These are phyloP conservation scores for Icerya purchasi DNA, from an alignment of 2,888 invertebrate genomes.

Conservation along the genomic window DNA sequence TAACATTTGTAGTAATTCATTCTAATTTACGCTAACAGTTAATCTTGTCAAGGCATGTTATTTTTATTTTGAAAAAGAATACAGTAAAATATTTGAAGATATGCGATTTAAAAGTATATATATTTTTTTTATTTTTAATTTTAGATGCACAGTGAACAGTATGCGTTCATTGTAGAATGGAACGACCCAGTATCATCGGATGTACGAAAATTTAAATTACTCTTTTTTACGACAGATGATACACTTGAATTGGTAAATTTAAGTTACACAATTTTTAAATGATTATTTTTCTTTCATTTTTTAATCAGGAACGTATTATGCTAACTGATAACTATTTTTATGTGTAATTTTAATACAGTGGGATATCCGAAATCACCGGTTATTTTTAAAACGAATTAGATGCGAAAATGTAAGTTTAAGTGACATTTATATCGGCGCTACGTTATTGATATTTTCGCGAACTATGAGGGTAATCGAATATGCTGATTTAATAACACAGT, in stretches of 20 bases:
- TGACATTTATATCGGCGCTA: slow-evolving; percentile 51
- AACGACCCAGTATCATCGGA: slow-evolving; percentile 58
- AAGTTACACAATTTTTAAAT: neutral
- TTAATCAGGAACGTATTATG: neutral
- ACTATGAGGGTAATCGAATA: slow-evolving; percentile 49
- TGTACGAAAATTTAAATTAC: slow-evolving; percentile 48
- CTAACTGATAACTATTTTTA: neutral
- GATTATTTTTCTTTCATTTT: slow-evolving; percentile 5
- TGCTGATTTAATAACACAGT: slow-evolving; percentile 44
- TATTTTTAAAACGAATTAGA: slow-evolving; percentile 43
- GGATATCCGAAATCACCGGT: slow-evolving; percentile 39
- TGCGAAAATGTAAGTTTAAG: slow-evolving; percentile 40
- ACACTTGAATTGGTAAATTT: slow-evolving; percentile 51
- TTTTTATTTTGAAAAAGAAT: too few relatives aligned
- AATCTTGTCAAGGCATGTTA: too few relatives aligned
- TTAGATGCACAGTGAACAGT: slow-evolving; percentile 17
- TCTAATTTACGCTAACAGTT: too few relatives aligned
- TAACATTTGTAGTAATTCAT: too few relatives aligned
- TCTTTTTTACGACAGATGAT: slow-evolving; percentile 52
- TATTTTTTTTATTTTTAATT: too few relatives aligned
- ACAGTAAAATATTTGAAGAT: too few relatives aligned
- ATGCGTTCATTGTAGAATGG: slow-evolving; percentile 59
- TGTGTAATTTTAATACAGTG: slow-evolving; percentile 26
- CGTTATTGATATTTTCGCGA: slow-evolving; percentile 47
- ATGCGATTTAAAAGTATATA: too few relatives aligned